Evolutionary conservation across 2,888 invertebrate genomes (phyloP).

Genomic region (Thymelicus sylvestris): DNA sequence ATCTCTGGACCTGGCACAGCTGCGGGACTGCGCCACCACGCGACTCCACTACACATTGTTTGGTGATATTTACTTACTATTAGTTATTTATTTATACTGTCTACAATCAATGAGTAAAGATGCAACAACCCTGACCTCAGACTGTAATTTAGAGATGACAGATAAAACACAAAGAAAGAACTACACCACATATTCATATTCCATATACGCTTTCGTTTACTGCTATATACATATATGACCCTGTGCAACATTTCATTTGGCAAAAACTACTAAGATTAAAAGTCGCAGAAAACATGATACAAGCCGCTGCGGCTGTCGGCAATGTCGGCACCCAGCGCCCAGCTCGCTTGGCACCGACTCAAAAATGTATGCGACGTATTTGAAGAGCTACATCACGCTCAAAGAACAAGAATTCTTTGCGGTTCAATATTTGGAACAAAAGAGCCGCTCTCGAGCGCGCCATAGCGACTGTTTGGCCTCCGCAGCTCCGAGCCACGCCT

Average conservation of each 20-base stretch:
- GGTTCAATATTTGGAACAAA: conserved; percentile 38
- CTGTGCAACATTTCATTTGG: conserved; percentile 25
- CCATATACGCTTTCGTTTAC: not conserved
- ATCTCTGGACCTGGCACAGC: not conserved
- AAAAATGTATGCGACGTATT: conserved; percentile 36
- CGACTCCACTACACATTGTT: no score
- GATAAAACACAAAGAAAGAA: no score
- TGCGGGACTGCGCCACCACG: no score
- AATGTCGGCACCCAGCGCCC: not conserved
- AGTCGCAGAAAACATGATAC: conserved; percentile 24
- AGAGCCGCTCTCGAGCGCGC: conserved; percentile 28
- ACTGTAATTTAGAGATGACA: no score
- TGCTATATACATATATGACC: not conserved
- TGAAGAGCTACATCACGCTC: conserved; percentile 35
- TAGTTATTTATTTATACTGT: no score
- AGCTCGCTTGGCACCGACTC: conserved; percentile 30
- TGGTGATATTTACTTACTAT: no score
- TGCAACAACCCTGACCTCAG: no score
- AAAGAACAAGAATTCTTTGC: conserved; percentile 37
- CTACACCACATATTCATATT: no score
- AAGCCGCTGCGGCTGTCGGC: conserved; percentile 15
- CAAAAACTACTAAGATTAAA: conserved; percentile 33
- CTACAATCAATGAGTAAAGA: no score
- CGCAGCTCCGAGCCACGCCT: conserved; percentile 13
- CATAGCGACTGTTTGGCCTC: conserved; percentile 35